Base-by-base conservation (phyloP, 2,113 vertebrate species). In the Salvelinus alpinus region DNA sequence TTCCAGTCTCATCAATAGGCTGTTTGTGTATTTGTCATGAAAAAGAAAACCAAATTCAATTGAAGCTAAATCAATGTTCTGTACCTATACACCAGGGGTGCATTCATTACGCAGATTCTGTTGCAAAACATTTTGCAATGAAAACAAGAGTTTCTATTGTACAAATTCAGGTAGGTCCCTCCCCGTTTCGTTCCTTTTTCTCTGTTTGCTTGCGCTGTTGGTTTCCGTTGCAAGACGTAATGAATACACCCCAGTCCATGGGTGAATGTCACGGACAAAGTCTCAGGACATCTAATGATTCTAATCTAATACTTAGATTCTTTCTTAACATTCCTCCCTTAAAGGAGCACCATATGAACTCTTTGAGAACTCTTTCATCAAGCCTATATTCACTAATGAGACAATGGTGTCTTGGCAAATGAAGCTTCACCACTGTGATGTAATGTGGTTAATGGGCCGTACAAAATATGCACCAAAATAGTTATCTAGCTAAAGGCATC, bases 151-250 rank as follows among this genome's bases (percentile, higher is more conserved):
- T 38, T 38, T 38, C 7, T 38, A 38, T 38, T 38, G 34, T 38
- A 38, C 34, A 38, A 38, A 38, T 38, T 8, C 7, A 38, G 34
- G 6, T 38, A 38, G 34, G 34, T 9, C 34, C 7, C 34, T 38
- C 34, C 34, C 34, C 38, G 8, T 38, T 38, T 38, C 8, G 2
- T 38, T 38, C 18, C n/a, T 4, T n/a, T 24, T 64, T 22, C 3
- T 16, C 18, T 20, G 12, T 57, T 57, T 68, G 12, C 22, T 54
- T 71, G 25, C 14, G 6, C 4, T 68, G 25, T 44, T 59, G 5
- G 47, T 44, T 22, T 62, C n/a, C 12, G 65, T 48, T 99, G 99
- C 80, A 99, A 99, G 90, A 99, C 96, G 0, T 99, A 97, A 97
- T 99, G 98, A 86, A 94, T 97, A 97, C 98, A 85, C 75, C 34